Base-by-base conservation (phyloP, 1,140 invertebrate genomes). In the Lutraria rhynchaena region DNA sequence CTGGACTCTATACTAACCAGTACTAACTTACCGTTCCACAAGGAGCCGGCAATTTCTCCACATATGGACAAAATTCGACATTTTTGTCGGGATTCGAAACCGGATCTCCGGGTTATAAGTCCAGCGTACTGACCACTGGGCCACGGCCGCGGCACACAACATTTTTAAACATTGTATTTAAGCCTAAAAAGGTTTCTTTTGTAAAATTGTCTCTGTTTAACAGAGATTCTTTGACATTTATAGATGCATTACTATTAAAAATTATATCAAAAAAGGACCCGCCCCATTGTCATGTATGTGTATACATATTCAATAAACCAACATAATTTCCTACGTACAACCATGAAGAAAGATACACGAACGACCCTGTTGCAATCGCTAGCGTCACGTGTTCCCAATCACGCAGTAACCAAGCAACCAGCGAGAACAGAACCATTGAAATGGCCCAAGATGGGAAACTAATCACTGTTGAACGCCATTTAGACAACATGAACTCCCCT, bases 401-500 rank as follows among this genome's bases (percentile, higher is more conserved):
- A 44, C 57, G 69, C 1, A 73, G 46, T 4, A 73, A 44, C 27
- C 35, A 73, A 1, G 53, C 69, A 35, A 73, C 33, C 29, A 73
- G 49, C 17, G 69, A n/a, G 35, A 73, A 73, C 15, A 73, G 22
- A 24, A 1, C 3, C 3, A 49, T n/a, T 24, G 55, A 19, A 13
- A 73, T 13, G n/a, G 69, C 69, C 69, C 69, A 73, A 1, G 69
- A 73, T 1, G 69, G 69, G 27, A 73, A 73, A 27, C 49, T 55
- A 22, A 73, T 73, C 7, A 35, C 53, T 19, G 46, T 57, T 19
- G 69, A 44, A 7, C 69, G 69, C 69, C 69, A 73, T 27, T 73
- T 73, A 3, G 69, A 73, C 5, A 73, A 27, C 3, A 31, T 73
- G 33, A 33, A 73, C 27, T 73, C 69, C 1, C 37, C 37, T 57